Conservation (phyloP, 2,888 invertebrate species). For the Autographa pulchrina region DNA sequence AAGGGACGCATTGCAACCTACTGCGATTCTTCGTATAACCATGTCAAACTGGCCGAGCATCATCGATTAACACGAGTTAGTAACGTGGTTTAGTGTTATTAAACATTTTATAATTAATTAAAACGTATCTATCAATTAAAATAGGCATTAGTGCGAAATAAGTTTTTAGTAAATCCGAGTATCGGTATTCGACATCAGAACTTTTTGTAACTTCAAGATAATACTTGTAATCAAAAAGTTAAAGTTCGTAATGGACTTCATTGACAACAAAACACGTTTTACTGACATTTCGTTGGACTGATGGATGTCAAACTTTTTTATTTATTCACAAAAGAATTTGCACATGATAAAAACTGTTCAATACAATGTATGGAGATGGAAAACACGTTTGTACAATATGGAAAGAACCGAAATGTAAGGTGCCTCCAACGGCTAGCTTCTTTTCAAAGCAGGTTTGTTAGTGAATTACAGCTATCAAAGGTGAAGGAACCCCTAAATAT, state of each 20-base stretch:
- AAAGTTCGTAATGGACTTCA: background rate
- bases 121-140: too few species aligned
- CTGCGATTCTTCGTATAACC: too few species aligned
- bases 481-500: background rate
- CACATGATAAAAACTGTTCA: background rate
- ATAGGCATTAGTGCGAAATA: too few species aligned
- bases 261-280: background rate
- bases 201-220: background rate
- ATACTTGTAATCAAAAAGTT: background rate
- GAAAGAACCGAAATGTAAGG: constrained; percentile 49
- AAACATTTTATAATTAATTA: too few species aligned
- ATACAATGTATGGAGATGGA: constrained; percentile 47
- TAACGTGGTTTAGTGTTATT: too few species aligned
- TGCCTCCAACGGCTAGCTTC: constrained; percentile 67
- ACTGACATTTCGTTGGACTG: background rate
- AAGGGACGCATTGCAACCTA: too few species aligned
- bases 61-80: too few species aligned
- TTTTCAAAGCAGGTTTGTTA: constrained; percentile 45
- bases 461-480: background rate
- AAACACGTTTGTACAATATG: constrained; percentile 72
- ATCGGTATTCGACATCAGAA: too few species aligned
- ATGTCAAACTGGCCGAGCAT: too few species aligned
- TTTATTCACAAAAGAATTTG: background rate
- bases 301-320: background rate
- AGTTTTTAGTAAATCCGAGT: too few species aligned